Evolutionary conservation across 37 sponge, comb jelly and placozoan genomes (phyloP).

Genomic region (Cliona cf. orientalis): DNA sequence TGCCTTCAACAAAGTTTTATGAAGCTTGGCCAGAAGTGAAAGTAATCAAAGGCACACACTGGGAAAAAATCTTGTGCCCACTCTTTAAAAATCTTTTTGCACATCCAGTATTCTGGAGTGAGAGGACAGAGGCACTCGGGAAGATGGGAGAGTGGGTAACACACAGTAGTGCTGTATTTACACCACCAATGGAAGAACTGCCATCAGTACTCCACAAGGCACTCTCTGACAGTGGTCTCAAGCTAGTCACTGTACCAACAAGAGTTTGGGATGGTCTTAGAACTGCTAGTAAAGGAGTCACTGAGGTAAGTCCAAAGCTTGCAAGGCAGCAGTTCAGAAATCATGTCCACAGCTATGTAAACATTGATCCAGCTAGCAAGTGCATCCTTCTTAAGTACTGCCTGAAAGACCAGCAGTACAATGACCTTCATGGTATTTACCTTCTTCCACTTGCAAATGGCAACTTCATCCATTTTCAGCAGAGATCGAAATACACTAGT

Average conservation of each 20-base stretch:
- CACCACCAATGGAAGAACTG: not conserved
- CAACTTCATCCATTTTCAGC: conserved; percentile 37
- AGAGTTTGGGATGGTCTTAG: conserved; percentile 19
- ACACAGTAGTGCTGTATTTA: not conserved
- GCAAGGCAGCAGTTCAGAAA: not conserved
- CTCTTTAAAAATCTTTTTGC: conserved; percentile 10
- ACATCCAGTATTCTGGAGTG: conserved; percentile 15
- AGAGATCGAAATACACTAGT: not conserved
- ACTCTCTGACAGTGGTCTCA: conserved; percentile 30
- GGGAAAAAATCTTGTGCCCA: conserved; percentile 23
- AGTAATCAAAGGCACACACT: conserved; percentile 11
- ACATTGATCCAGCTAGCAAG: conserved; percentile 13
- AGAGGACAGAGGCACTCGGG: not conserved
- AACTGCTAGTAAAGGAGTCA: not conserved
- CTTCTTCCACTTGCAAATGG: conserved; percentile 56
- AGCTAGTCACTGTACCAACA: conserved; percentile 19
- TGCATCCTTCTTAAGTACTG: conserved; percentile 52
- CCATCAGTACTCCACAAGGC: not conserved
- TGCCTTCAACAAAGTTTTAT: conserved; percentile 8
- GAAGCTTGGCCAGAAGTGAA: conserved; percentile 45
- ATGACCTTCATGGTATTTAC: conserved; percentile 30
- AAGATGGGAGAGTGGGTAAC: conserved; percentile 33
- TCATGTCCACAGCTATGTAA: conserved; percentile 12
- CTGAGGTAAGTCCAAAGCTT: conserved; percentile 23
- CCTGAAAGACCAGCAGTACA: conserved; percentile 35